Conservation (phyloP, 2,888 invertebrate species). For the Temnothorax unifasciatus region DNA sequence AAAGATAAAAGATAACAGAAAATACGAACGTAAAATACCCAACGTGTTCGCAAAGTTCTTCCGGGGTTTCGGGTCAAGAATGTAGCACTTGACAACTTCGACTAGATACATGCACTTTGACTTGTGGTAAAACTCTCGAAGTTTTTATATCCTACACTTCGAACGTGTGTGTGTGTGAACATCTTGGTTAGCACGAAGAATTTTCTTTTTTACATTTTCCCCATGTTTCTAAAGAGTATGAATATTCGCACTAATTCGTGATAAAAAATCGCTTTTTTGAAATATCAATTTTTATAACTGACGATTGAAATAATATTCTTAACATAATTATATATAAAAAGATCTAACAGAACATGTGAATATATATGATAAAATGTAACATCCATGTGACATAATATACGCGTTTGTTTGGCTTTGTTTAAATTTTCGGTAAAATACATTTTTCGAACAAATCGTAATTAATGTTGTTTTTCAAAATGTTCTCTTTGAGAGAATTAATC, state of each 20-base stretch:
- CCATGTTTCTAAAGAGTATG: neutral
- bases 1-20: slow-evolving; percentile 15
- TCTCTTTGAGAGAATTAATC: neutral
- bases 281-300: neutral
- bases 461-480: neutral
- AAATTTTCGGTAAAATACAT: neutral
- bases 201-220: neutral
- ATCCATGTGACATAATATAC: neutral
- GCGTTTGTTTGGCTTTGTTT: neutral
- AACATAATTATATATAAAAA: neutral
- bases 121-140: neutral
- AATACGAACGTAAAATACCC: slow-evolving; percentile 5
- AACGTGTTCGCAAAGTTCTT: neutral
- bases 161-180: neutral
- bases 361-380: neutral
- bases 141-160: neutral
- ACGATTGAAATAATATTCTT: neutral
- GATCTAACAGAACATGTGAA: neutral
- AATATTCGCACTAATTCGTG: neutral
- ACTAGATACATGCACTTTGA: slow-evolving; percentile 8
- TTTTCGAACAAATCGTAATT: neutral
- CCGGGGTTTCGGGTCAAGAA: slow-evolving; percentile 22
- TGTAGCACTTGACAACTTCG: neutral
- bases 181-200: neutral
- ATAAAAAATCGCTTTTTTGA: neutral